These are phyloP conservation scores for Thyatira batis DNA, from an alignment of 2,888 invertebrate genomes.

Conservation along the genomic window DNA sequence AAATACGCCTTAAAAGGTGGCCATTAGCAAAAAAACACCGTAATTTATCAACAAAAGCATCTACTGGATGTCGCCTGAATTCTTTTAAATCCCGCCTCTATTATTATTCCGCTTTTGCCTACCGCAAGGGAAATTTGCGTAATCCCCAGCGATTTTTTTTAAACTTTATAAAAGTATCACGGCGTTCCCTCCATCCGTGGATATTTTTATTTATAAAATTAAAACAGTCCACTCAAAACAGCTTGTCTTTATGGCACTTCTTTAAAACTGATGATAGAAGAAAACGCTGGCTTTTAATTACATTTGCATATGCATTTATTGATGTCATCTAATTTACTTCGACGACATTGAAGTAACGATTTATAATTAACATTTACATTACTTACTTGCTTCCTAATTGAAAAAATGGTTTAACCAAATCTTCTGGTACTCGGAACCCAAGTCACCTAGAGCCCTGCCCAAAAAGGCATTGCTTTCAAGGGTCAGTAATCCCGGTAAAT, in stretches of 20 bases:
- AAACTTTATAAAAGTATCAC: neutral
- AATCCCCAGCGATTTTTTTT: constrained; percentile 59
- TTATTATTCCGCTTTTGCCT: constrained; percentile 70
- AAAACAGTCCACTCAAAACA: neutral
- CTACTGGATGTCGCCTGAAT: constrained; percentile 54
- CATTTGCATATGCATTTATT: no score
- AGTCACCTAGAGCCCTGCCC: neutral
- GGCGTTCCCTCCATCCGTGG: neutral
- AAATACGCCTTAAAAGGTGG: constrained; percentile 47
- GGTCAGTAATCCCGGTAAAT: constrained; percentile 18
- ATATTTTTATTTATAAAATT: neutral
- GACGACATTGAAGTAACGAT: no score
- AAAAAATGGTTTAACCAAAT: neutral
- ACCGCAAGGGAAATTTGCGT: constrained; percentile 66
- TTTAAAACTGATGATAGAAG: neutral
- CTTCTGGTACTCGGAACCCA: neutral
- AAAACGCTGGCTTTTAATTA: neutral
- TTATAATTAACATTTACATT: no score
- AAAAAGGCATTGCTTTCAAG: neutral
- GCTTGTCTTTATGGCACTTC: neutral
- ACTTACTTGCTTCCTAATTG: neutral
- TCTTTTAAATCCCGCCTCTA: constrained; percentile 59
- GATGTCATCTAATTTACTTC: no score
- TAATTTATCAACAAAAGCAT: constrained; percentile 74
- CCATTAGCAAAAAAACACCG: constrained; percentile 70